Evolutionary conservation across 2,113 vertebrate species (phyloP), one percentile per base, ranked within the genome.

Genomic region (Brachyhypopomus occidentalis): DNA sequence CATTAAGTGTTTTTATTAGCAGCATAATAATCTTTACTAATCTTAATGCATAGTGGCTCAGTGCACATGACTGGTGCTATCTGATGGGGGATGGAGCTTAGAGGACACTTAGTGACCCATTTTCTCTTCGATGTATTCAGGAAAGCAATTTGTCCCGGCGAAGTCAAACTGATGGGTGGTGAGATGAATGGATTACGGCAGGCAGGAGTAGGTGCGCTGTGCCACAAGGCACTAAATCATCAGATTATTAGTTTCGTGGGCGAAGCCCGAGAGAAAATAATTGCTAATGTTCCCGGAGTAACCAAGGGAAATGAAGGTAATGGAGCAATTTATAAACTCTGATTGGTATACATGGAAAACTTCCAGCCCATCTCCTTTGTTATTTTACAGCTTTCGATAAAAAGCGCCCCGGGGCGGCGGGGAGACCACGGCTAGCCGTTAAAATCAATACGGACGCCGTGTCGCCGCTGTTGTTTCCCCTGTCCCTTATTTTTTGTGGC

Each of bases 251-350:
- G 92, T 93, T 94, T 93, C 92, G 94, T 92, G 91, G 93, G 92
- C 87, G 90, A 90, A 91, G 91, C 92, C 92, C 90, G 89, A 77
- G 87, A 92, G 94, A 93, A 92, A 94, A 93, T 94, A 93, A 94
- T 94, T 94, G 93, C 94, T 94, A 94, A 94, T 93, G 93, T 94
- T 93, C 92, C 91, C 88, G 86, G 92, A 93, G 92, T 93, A 93
- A 93, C 93, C 92, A 93, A 93, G 92, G 93, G 93, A 93, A 94
- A 94, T 94, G 92, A 92, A 94, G 91, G 92, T 94, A 94, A 94
- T 94, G 92, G 92, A 93, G 91, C 93, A 93, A 94, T 94, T 94
- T 94, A 94, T 94, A 94, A 94, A 94, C 94, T 93, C 93, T 94
- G 93, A 94, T 93, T 93, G 94, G 92, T 93, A 92, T 93, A 94